Conservation (phyloP, 2,797 vertebrate species). For the Threskiornis aethiopicus region DNA sequence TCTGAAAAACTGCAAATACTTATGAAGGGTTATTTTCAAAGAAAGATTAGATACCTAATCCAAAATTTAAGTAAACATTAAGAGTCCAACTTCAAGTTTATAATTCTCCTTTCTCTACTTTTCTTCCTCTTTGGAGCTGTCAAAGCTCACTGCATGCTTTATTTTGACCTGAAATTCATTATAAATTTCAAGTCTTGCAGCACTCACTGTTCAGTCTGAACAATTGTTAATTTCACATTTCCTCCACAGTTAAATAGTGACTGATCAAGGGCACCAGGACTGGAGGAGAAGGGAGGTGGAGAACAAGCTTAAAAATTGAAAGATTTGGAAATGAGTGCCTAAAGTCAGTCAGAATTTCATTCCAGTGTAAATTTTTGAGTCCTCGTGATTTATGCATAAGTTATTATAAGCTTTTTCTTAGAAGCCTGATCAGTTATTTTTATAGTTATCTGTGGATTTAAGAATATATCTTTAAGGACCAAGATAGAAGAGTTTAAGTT, state of each 20-base stretch:
- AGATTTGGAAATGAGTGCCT: not conserved
- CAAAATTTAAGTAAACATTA: not conserved
- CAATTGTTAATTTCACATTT: not conserved
- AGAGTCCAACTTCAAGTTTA: not conserved
- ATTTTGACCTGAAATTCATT: not conserved
- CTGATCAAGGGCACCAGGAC: not conserved
- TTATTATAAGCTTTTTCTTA: not conserved
- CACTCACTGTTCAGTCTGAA: not conserved
- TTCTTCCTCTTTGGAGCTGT: not conserved
- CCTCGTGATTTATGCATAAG: not conserved
- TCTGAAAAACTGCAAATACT: not conserved
- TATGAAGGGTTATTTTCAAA: not conserved
- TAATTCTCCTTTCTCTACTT: not conserved
- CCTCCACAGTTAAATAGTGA: not conserved
- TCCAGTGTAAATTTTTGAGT: not conserved
- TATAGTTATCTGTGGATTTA: not conserved
- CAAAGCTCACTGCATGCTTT: not conserved
- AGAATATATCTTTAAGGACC: not conserved
- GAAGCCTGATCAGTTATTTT: not conserved
- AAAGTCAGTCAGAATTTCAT: not conserved
- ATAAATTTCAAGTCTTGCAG: not conserved
- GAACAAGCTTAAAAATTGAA: not conserved
- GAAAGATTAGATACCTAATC: not conserved
- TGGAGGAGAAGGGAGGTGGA: not conserved
- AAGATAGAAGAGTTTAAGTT: not conserved